Evolutionary conservation across 2,113 vertebrate species (phyloP).

Genomic region (Talpa occidentalis): DNA sequence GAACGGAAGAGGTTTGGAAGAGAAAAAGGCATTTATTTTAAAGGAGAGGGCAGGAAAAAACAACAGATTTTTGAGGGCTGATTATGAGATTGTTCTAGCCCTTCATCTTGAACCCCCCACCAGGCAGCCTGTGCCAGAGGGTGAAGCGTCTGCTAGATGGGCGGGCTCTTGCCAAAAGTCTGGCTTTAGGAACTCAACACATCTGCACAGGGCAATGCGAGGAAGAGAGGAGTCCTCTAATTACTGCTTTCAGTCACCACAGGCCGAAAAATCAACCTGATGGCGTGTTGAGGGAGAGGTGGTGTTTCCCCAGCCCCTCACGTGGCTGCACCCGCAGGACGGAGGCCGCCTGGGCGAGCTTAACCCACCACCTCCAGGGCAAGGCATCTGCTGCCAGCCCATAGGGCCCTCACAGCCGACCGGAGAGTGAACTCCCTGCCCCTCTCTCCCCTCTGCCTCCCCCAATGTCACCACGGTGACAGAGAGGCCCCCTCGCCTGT

Average conservation of each 20-base stretch:
- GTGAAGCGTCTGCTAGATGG: neutral
- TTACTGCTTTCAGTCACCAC: neutral
- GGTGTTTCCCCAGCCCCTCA: neutral
- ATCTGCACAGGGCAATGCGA: neutral
- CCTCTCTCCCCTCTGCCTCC: too few species aligned
- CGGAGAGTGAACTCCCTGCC: neutral
- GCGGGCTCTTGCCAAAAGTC: neutral
- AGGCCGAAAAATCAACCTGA: neutral
- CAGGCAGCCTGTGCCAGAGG: neutral
- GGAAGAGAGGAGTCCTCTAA: neutral
- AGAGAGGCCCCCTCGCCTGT: neutral
- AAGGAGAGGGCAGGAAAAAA: neutral
- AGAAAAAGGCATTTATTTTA: neutral
- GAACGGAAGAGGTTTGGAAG: neutral
- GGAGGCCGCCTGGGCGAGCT: accelerated
- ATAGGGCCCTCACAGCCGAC: accelerated
- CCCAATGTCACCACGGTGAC: neutral
- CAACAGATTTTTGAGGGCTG: neutral
- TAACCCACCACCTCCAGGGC: neutral
- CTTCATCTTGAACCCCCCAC: neutral
- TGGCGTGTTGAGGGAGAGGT: neutral
- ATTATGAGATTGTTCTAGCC: neutral
- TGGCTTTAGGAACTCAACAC: neutral
- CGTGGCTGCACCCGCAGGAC: neutral
- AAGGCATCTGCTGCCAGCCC: neutral